Percentiles rank a stretch among this genome's conserved stretches.
These are phyloP conservation scores for Patiria miniata DNA, from an alignment of 35 echinoderm and acorn worm species.

Conservation along the genomic window DNA sequence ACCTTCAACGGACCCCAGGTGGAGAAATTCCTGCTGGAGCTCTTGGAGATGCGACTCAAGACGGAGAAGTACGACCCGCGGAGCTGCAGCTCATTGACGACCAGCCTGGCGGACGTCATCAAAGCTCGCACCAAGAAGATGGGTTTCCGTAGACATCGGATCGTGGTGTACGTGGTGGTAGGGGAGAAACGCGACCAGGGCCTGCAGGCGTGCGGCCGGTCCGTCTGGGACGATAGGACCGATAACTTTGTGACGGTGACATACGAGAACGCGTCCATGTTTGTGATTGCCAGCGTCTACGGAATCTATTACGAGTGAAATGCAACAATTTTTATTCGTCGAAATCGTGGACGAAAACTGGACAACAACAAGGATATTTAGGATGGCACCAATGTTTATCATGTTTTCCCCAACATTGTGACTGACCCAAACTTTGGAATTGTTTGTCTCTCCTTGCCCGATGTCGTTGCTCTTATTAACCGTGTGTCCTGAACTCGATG, in stretches of 20 bases:
- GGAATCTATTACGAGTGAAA: slow-evolving; percentile 82
- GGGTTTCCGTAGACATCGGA: slow-evolving; percentile 73
- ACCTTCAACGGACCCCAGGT: slow-evolving; percentile 67
- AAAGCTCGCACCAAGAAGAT: slow-evolving; percentile 80
- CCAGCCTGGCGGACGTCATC: slow-evolving; percentile 76
- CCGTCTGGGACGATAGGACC: slow-evolving; percentile 68
- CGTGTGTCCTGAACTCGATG: too few relatives aligned
- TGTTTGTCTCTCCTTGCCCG: too few relatives aligned
- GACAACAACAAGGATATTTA: too few relatives aligned
- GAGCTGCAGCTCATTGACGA: slow-evolving; percentile 48
- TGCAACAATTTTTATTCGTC: neutral
- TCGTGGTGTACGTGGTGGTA: slow-evolving; percentile 76
- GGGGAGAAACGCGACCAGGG: slow-evolving; percentile 63
- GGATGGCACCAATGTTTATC: too few relatives aligned
- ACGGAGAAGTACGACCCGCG: slow-evolving; percentile 61
- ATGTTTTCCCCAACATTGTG: too few relatives aligned
- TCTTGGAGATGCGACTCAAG: slow-evolving; percentile 67
- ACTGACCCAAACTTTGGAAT: too few relatives aligned
- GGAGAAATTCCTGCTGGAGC: slow-evolving; percentile 51
- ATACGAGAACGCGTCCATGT: slow-evolving; percentile 74
- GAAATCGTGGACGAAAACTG: too few relatives aligned
- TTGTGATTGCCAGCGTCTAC: slow-evolving; percentile 66
- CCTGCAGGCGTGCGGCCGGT: slow-evolving; percentile 54
- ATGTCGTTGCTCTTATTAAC: too few relatives aligned
- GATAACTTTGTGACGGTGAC: slow-evolving; percentile 66